phyloP scores from a whole-genome alignment of 2,797 vertebrate genomes.

The Galaxias olidus region DNA sequence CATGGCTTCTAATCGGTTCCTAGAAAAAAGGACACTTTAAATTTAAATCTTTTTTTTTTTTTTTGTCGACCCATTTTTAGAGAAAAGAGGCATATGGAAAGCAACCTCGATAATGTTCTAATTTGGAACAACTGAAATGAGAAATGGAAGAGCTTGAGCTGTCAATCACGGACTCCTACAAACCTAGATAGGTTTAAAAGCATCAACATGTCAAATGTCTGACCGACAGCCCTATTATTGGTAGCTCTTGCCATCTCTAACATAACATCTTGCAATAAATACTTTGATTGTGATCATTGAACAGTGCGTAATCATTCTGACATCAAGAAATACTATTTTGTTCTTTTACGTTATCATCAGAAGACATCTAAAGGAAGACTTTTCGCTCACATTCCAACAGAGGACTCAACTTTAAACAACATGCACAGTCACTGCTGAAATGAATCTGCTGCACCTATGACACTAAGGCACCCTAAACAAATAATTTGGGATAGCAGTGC shows the following conservation, averaged over 20 bases:
- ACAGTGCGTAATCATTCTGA: constrained; percentile 61
- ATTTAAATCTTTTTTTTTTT: constrained; percentile 68
- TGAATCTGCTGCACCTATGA: constrained; percentile 54
- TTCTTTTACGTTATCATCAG: constrained; percentile 40
- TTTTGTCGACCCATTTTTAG: constrained; percentile 39
- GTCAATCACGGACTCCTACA: constrained; percentile 15
- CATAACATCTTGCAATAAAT: constrained; percentile 61
- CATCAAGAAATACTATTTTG: constrained; percentile 57
- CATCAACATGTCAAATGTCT: neutral
- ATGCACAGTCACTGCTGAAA: constrained; percentile 52
- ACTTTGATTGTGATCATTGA: constrained; percentile 40
- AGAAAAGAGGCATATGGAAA: constrained; percentile 31
- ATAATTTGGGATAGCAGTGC: neutral
- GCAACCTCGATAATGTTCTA: constrained; percentile 55
- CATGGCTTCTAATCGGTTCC: constrained; percentile 77
- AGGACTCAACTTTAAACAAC: constrained; percentile 42
- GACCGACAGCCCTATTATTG: constrained; percentile 1
- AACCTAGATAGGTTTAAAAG: neutral
- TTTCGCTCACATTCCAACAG: constrained; percentile 45
- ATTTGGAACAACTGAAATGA: constrained; percentile 61
- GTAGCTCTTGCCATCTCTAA: constrained; percentile 47
- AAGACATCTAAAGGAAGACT: constrained; percentile 64
- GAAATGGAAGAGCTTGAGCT: constrained; percentile 46
- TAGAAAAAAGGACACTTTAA: constrained; percentile 82
- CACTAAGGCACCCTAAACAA: neutral